Evolutionary conservation across 2,888 invertebrate species (phyloP).

Genomic region (Rosalia funebris): DNA sequence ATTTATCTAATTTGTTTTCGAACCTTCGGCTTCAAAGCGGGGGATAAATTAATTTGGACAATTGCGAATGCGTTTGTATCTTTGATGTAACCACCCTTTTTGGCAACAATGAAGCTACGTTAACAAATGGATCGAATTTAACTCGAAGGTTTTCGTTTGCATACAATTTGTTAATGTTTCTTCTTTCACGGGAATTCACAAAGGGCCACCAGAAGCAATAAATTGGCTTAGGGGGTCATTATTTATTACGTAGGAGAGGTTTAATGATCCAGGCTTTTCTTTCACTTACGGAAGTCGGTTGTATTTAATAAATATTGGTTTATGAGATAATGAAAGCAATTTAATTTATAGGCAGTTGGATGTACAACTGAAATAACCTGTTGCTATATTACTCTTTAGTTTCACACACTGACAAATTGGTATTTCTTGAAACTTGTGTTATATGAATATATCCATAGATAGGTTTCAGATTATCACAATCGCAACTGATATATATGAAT

Average conservation of each 20-base stretch:
- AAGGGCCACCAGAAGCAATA: background rate
- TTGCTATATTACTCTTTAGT: too few species aligned
- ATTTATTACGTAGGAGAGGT: background rate
- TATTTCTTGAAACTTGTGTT: too few species aligned
- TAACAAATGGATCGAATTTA: slow-evolving; percentile 24
- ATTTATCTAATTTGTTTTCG: slow-evolving; percentile 22
- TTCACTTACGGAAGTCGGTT: too few species aligned
- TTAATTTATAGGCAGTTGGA: too few species aligned
- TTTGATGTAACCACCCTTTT: slow-evolving; percentile 25
- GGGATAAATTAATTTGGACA: slow-evolving; percentile 24
- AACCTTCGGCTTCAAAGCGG: slow-evolving; percentile 20
- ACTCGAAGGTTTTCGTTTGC: slow-evolving; percentile 21
- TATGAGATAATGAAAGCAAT: too few species aligned
- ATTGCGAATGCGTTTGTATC: slow-evolving; percentile 24
- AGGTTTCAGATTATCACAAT: too few species aligned
- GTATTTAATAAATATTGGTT: too few species aligned
- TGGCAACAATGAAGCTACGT: slow-evolving; percentile 13
- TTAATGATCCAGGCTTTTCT: background rate
- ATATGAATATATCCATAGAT: too few species aligned
- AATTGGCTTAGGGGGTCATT: background rate
- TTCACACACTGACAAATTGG: too few species aligned
- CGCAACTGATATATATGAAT: too few species aligned
- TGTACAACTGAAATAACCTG: too few species aligned
- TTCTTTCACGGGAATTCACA: background rate
- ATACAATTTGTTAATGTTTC: slow-evolving; percentile 23